A percentile compares a stretch with the other conserved stretches of the same genome.
Conservation (phyloP, 2,113 vertebrate species). For the Eretmodus cyanostictus region DNA sequence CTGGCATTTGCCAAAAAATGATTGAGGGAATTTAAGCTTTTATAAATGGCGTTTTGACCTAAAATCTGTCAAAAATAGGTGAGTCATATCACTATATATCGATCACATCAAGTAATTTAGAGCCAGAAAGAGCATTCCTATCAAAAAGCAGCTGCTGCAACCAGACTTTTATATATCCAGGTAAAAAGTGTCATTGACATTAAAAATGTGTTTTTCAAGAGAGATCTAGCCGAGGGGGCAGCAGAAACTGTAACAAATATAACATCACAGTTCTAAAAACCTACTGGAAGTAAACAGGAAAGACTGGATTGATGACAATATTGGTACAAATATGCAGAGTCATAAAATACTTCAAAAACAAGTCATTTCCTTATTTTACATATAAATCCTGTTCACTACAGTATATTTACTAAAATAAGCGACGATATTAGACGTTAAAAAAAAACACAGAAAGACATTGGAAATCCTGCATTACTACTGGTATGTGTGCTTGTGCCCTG, state of each 20-base stretch:
- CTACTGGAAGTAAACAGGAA: not conserved
- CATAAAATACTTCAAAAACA: not conserved
- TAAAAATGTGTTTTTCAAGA: not conserved
- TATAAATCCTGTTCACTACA: not conserved
- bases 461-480: not conserved
- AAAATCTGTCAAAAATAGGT: not conserved
- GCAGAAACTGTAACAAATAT: not conserved
- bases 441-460: not conserved
- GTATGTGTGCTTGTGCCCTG: not conserved
- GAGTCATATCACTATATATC: not conserved
- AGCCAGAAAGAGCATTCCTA: not conserved
- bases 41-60: rapidly evolving
- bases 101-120: rapidly evolving
- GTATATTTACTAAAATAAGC: not conserved
- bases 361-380: rapidly evolving
- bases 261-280: not conserved
- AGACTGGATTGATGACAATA: rapidly evolving
- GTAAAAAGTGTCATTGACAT: not conserved
- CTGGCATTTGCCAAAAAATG: rapidly evolving
- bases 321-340: not conserved
- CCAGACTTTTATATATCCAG: not conserved
- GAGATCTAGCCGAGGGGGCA: not conserved
- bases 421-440: not conserved
- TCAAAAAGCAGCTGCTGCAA: not conserved
- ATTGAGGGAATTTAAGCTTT: not conserved